Conservation (phyloP, 2,888 invertebrate genomes). For the Agrochola circellaris region DNA sequence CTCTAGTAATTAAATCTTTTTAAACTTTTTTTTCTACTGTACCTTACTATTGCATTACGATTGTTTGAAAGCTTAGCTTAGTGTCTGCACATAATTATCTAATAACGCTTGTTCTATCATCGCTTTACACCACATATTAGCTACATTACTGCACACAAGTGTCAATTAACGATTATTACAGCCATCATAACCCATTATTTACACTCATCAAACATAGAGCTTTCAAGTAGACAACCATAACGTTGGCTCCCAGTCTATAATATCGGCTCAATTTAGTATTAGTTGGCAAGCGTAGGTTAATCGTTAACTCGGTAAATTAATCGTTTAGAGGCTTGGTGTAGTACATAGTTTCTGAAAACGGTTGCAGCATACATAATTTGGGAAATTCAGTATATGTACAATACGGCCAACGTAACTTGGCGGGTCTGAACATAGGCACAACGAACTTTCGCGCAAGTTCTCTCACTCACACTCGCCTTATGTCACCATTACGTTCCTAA, state of each 20-base stretch:
- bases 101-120: background rate
- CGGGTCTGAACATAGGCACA: no score
- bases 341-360: background rate
- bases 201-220: background rate
- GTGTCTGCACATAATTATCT: background rate
- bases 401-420: no score
- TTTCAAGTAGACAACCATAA: background rate
- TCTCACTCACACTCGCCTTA: no score
- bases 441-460: no score
- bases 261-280: constrained; percentile 5
- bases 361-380: background rate
- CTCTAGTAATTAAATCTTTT: no score
- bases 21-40: background rate
- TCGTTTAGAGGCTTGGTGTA: background rate
- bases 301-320: background rate
- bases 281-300: background rate
- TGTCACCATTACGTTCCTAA: no score
- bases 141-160: background rate
- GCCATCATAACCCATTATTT: background rate
- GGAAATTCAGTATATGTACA: background rate
- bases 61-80: background rate
- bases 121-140: background rate
- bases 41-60: background rate
- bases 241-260: background rate
- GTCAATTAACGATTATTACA: background rate